These are phyloP conservation scores for Hydra vulgaris DNA, from an alignment of 30 jellyfish, hydroid and myxozoan genomes.

Conservation along the genomic window DNA sequence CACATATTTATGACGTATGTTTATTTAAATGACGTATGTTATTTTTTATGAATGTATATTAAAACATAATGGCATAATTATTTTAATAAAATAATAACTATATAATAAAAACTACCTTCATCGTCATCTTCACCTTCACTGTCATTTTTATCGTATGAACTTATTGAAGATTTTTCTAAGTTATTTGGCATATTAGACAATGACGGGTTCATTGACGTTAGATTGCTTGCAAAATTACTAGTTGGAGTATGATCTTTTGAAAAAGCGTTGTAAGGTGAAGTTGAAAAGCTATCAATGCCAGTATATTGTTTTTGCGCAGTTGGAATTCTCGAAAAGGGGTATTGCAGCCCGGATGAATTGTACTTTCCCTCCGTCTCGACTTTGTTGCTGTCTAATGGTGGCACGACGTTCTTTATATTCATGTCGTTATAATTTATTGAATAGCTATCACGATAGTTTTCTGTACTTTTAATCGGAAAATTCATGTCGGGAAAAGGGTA, in stretches of 20 bases:
- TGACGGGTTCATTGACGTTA: background rate
- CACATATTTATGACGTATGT: no score
- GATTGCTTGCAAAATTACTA: background rate
- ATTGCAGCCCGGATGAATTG: background rate
- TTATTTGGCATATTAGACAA: constrained; percentile 4
- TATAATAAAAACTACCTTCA: no score
- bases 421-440: background rate
- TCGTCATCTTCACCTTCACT: constrained; percentile 23
- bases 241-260: background rate
- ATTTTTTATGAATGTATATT: no score
- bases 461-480: constrained; percentile 4
- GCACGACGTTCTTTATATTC: background rate
- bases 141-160: constrained; percentile 11
- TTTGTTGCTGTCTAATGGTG: constrained; percentile 21
- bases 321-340: background rate
- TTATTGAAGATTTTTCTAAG: constrained; percentile 10
- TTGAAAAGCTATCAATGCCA: background rate
- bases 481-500: background rate
- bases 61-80: no score
- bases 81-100: no score
- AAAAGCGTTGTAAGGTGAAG: background rate
- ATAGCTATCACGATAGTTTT: background rate
- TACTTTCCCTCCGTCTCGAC: background rate
- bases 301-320: background rate
- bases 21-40: no score